Base-by-base conservation (phyloP, 2,113 vertebrate species). In the Corythoichthys haematopterus region DNA sequence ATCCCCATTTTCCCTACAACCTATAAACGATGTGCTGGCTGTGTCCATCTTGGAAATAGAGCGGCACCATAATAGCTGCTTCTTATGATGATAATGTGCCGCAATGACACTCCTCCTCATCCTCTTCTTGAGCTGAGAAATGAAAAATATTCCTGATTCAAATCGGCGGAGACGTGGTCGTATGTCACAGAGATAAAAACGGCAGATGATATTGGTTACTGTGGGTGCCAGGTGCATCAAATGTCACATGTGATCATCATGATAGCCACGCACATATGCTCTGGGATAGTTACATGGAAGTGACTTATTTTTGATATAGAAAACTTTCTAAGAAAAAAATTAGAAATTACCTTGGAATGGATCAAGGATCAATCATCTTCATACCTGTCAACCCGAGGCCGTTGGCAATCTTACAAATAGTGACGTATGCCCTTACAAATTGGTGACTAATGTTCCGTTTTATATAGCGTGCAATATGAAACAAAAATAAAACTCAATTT, bases 251-350 rank as follows among this genome's bases (percentile, higher is more conserved):
- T 68, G 37, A 50, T 36, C 14, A 33, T 72, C 63, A 37, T 52
- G 65, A 66, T 43, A 35, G 45, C 43, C 57, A 74, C 76, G 74
- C 64, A 50, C 68, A 72, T 66, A 43, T 66, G 68, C 75, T 66
- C 65, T 64, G 56, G 66, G 77, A 69, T 72, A 69, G 78, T 75
- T 66, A 65, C 58, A 68, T 65, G 72, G 55, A 13, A 13, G 48
- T 50, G 6, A 50, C 15, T 16, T 3, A 20, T 9, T 20, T 52
- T 16, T 40, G 3, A 20, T 28, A 28, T 28, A 1, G 20, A 28
- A 28, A 28, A 28, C 20, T 28, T 28, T 28, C 20, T 28, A 28
- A 28, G 20, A 28, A 28, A 28, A 28, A 28, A 28, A 28, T 28
- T 28, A 28, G 20, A 28, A 28, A 28, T 28, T 28, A 28, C 20